Base-by-base conservation (phyloP, 1,140 invertebrate species). In the Eumaeus atala region DNA sequence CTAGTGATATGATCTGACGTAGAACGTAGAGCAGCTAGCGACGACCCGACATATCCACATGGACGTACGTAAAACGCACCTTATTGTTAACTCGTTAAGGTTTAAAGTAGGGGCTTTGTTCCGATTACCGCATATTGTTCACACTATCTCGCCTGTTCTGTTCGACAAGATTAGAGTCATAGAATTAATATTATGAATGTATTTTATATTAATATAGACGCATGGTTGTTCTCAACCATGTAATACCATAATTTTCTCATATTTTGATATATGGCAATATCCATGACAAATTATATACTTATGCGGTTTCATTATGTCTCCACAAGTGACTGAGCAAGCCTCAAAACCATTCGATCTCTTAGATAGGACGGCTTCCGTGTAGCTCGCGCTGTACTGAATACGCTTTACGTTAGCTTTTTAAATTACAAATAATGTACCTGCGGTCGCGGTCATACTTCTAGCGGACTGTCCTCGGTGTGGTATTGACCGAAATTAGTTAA, bases 291-390 rank as follows among this genome's bases (percentile, higher is more conserved):
- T 28, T 28, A 28, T n/a, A n/a, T n/a, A 28, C 21, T 28, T 44
- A 44, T 44, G 40, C 40, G 40, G 40, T 44, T 44, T 44, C 17
- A 28, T 2, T 3, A n/a, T n/a, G n/a, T n/a, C n/a, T n/a, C 38
- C 12, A 16, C 40, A 28, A 28, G 9, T 17, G 40, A 44, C 14
- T 16, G 9, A 17, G 17, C 9, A 44, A 44, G 40, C 17, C 38
- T 42, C 33, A 53, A 51, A 56, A 51, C n/a, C 37, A 51, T 48
- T 51, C 42, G 56, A 58, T 58, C 56, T 58, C 56, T 51, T 58
- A 58, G 56, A 49, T 58, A 58, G 56, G 51, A 53, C 35, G 42
- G 37, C 37, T 51, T 51, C 34, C 12, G 42, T 28, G 51, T 33
- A 34, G 40, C 40, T 14, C 38, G 38, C 12, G 38, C 38, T 44